Evolutionary conservation across 2,888 invertebrate species (phyloP).

Genomic region (Cetonia aurata): DNA sequence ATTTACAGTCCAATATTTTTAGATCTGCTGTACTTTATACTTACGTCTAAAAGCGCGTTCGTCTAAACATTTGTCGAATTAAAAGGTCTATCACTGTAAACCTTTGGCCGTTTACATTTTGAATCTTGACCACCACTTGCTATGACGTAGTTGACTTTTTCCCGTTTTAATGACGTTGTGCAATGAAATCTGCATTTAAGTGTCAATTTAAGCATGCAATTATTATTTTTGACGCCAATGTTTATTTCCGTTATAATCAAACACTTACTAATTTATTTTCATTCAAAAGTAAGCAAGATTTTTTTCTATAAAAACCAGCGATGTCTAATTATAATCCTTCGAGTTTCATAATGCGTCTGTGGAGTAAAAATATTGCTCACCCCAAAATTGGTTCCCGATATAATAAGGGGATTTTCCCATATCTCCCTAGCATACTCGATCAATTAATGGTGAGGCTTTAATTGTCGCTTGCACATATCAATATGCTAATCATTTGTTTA

Average conservation of each 20-base stretch:
- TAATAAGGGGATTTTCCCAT: not conserved
- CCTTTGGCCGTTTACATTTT: too few relatives aligned
- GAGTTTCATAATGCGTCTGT: not conserved
- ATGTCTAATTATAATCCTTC: not conserved
- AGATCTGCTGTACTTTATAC: slow-evolving; percentile 24
- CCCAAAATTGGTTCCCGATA: not conserved
- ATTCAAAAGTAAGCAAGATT: too few relatives aligned
- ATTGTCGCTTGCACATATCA: slow-evolving; percentile 8
- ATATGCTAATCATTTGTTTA: slow-evolving; percentile 29
- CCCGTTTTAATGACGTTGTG: too few relatives aligned
- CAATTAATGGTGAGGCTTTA: not conserved
- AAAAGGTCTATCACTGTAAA: not conserved
- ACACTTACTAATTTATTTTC: too few relatives aligned
- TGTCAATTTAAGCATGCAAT: too few relatives aligned
- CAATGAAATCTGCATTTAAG: too few relatives aligned
- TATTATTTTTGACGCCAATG: too few relatives aligned
- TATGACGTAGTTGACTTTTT: too few relatives aligned
- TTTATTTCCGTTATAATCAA: too few relatives aligned
- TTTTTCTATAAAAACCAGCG: too few relatives aligned
- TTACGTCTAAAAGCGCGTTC: slow-evolving; percentile 23
- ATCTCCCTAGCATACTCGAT: not conserved
- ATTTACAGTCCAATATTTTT: slow-evolving; percentile 39
- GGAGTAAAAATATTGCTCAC: not conserved
- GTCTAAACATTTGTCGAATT: slow-evolving; percentile 24
- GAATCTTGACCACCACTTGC: too few relatives aligned